phyloP scores from a whole-genome alignment of 2,888 invertebrate genomes.

The Xanthorhoe spadicearia region DNA sequence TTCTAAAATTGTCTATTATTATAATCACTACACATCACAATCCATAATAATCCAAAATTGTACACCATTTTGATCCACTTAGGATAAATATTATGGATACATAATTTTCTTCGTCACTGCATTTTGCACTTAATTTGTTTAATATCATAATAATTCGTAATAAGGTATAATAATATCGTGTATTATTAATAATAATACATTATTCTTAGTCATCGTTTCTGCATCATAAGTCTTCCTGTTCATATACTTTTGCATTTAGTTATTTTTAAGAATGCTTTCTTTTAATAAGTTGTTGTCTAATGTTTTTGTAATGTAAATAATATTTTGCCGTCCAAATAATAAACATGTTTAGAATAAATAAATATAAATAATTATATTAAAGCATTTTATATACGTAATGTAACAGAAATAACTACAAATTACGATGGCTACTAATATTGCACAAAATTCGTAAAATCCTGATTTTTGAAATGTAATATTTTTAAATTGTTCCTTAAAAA shows the following conservation, averaged over 20 bases:
- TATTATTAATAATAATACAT: constrained; percentile 47
- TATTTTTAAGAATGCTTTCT: constrained; percentile 67
- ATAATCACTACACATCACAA: constrained; percentile 30
- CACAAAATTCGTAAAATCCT: constrained; percentile 15
- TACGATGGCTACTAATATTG: constrained; percentile 21
- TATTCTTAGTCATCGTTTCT: constrained; percentile 63
- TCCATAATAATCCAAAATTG: constrained; percentile 32
- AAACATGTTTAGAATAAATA: constrained; percentile 44
- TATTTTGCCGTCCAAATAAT: constrained; percentile 75
- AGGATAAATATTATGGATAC: constrained; percentile 18
- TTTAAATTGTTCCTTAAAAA: constrained; percentile 29
- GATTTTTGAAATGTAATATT: not conserved
- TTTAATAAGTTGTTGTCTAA: constrained; percentile 49
- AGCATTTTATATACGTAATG: constrained; percentile 3
- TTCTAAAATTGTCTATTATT: constrained; percentile 30
- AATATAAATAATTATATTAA: constrained; percentile 5
- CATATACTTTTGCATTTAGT: constrained; percentile 80
- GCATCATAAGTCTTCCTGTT: constrained; percentile 76
- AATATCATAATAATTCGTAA: constrained; percentile 31
- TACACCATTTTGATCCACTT: constrained; percentile 19
- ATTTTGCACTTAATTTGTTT: constrained; percentile 32
- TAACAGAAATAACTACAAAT: constrained; percentile 6
- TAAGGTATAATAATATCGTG: constrained; percentile 43
- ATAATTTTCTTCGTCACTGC: constrained; percentile 25
- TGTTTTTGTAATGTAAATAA: constrained; percentile 63